phyloP scores from a whole-genome alignment of 2,888 invertebrate genomes.

The Sussaba pulchella region DNA sequence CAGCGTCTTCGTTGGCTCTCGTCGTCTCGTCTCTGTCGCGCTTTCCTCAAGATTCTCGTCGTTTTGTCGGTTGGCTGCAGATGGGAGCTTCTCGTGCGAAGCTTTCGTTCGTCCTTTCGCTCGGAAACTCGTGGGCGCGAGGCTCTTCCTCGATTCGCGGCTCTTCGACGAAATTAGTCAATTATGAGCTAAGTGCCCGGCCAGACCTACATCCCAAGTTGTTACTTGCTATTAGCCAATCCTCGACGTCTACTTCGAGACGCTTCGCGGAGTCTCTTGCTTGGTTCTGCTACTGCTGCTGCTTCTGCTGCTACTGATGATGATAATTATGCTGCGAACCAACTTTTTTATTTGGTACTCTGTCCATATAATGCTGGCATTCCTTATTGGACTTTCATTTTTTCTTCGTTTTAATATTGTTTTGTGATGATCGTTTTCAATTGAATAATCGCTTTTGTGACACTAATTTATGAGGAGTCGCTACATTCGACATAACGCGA shows the following conservation, averaged over 20 bases:
- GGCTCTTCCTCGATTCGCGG: conserved; percentile 77
- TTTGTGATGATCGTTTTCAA: no score
- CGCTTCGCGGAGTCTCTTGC: background rate
- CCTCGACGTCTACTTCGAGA: conserved; percentile 52
- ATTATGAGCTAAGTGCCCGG: conserved; percentile 83
- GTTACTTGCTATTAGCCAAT: conserved; percentile 66
- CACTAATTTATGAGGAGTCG: no score
- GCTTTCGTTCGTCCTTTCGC: conserved; percentile 30
- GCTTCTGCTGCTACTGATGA: background rate
- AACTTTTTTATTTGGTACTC: conserved; percentile 21
- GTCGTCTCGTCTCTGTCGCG: conserved; percentile 10
- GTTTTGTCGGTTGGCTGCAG: conserved; percentile 14
- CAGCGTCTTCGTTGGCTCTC: conserved; percentile 46
- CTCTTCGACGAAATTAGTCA: conserved; percentile 82
- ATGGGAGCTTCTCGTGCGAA: conserved; percentile 17
- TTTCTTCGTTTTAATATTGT: no score
- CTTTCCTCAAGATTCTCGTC: conserved; percentile 11
- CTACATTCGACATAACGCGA: no score
- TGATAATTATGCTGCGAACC: no score
- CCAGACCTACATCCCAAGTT: conserved; percentile 78
- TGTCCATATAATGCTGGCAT: background rate
- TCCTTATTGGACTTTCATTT: no score
- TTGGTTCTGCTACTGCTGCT: conserved; percentile 9
- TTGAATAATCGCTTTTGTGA: no score
- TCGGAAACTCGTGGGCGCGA: conserved; percentile 29